These are phyloP conservation scores for Alligator sinensis DNA, from an alignment of 2,113 vertebrate species.

Conservation along the genomic window DNA sequence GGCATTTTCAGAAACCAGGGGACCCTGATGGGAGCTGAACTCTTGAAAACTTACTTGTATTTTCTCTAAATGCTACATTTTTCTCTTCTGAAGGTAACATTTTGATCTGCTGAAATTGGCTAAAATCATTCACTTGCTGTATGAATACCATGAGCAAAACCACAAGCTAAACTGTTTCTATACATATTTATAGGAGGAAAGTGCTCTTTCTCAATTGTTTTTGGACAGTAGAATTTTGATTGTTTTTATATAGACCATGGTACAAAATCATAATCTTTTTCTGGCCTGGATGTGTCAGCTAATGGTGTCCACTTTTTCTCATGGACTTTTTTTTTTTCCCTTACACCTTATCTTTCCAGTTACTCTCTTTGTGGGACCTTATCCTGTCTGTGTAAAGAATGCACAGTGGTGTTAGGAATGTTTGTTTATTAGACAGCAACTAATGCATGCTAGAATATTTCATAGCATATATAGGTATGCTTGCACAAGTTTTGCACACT, in stretches of 20 bases:
- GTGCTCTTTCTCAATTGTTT: background rate
- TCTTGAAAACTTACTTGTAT: too few relatives aligned
- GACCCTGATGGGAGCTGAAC: too few relatives aligned
- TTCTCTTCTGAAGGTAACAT: background rate
- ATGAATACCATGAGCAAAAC: rapidly evolving
- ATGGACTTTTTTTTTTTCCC: background rate
- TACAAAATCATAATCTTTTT: background rate
- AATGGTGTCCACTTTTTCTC: background rate
- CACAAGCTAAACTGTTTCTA: background rate
- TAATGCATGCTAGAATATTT: background rate
- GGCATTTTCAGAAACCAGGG: too few relatives aligned
- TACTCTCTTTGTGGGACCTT: background rate
- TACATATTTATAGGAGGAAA: too few relatives aligned
- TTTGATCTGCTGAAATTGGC: background rate
- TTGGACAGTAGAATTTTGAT: too few relatives aligned
- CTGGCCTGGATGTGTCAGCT: background rate
- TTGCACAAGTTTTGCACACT: background rate
- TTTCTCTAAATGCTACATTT: background rate
- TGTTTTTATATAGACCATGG: background rate
- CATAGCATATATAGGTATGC: background rate
- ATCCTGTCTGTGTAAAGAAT: background rate
- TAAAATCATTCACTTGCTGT: background rate
- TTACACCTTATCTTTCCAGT: background rate
- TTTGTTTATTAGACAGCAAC: background rate
- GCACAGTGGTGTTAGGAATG: background rate